Percentiles rank a stretch among this genome's conserved stretches.
Conservation (phyloP, 2,113 vertebrate genomes). For the Myrmecophaga tridactyla region DNA sequence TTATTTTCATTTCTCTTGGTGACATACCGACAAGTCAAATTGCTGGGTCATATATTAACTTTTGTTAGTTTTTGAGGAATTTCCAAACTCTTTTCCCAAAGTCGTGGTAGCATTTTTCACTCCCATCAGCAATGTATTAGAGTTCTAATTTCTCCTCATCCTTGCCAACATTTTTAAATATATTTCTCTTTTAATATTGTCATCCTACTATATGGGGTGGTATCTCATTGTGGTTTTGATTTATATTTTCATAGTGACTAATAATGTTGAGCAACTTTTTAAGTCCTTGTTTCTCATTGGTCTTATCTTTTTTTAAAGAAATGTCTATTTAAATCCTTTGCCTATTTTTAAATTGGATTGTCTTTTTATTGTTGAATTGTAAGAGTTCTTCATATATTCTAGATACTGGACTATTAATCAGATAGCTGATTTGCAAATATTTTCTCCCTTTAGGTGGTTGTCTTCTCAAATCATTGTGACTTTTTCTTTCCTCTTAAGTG, state of each 20-base stretch:
- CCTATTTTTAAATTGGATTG: neutral
- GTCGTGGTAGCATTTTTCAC: neutral
- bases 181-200: neutral
- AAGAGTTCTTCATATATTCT: neutral
- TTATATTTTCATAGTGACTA: neutral
- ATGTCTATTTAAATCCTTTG: neutral
- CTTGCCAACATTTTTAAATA: neutral
- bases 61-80: neutral
- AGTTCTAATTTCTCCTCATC: neutral
- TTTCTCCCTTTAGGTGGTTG: neutral
- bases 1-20: constrained; percentile 2
- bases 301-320: neutral
- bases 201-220: neutral
- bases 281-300: neutral
- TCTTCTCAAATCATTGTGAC: neutral
- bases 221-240: neutral
- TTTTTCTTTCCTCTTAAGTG: neutral
- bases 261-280: neutral
- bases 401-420: neutral
- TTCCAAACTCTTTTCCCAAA: constrained; percentile 10
- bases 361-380: neutral
- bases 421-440: neutral
- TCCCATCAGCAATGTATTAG: neutral
- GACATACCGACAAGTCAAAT: neutral
- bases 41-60: neutral